These are phyloP conservation scores for Octodon degus DNA, from an alignment of 2,113 vertebrate genomes.

Conservation along the genomic window DNA sequence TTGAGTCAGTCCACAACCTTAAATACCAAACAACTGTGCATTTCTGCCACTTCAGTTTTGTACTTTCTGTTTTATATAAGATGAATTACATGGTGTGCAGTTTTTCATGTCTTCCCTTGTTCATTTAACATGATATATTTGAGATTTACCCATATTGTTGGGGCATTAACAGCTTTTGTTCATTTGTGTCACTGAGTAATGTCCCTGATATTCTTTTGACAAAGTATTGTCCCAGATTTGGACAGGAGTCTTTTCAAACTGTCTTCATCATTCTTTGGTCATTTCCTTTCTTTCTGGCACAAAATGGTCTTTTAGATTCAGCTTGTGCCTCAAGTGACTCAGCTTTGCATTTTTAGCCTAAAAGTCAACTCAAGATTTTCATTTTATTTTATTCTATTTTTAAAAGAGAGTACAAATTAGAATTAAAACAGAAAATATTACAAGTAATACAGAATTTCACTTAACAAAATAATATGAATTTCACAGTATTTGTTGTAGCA, in stretches of 20 bases:
- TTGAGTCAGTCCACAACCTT: background rate
- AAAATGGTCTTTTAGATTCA: background rate
- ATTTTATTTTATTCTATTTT: background rate
- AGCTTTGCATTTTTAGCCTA: background rate
- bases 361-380: background rate
- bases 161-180: background rate
- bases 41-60: slow-evolving; percentile 9
- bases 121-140: background rate
- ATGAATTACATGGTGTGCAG: background rate
- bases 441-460: too few species aligned
- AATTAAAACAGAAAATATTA: too few species aligned
- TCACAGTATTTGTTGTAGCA: too few species aligned
- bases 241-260: background rate
- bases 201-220: background rate
- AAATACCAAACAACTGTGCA: background rate
- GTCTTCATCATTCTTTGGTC: background rate
- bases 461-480: too few species aligned
- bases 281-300: background rate
- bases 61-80: background rate
- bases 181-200: background rate
- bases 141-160: background rate
- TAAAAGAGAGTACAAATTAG: too few species aligned
- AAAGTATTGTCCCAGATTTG: background rate
- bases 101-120: background rate
- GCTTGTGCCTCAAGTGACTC: background rate